phyloP scores from a whole-genome alignment of 2,113 vertebrate species.

The Toxostoma redivivum region DNA sequence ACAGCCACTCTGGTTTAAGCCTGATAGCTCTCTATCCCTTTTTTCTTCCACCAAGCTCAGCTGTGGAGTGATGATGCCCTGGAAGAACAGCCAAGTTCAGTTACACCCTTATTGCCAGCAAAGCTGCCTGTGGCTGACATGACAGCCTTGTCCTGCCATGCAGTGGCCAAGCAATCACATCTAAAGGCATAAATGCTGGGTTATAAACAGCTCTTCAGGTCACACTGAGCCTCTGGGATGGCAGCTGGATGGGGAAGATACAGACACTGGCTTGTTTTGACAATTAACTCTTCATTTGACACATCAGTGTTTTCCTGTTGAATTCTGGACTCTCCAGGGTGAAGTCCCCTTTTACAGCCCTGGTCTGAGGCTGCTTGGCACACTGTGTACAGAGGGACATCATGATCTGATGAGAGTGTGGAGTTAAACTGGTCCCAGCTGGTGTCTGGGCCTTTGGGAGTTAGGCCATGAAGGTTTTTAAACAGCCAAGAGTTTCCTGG shows the following conservation, averaged over 20 bases:
- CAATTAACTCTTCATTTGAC: background rate
- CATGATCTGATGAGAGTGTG: background rate
- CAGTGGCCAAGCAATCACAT: background rate
- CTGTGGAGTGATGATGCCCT: background rate
- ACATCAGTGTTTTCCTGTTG: background rate
- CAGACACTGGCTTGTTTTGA: background rate
- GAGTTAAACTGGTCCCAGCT: background rate
- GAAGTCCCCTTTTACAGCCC: background rate
- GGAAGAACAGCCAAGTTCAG: background rate
- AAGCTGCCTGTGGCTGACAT: rapidly evolving
- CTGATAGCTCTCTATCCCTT: background rate
- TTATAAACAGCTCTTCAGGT: background rate
- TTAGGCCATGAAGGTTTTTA: background rate
- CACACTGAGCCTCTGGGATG: background rate
- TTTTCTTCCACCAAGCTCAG: background rate
- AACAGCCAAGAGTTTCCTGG: background rate
- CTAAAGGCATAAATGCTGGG: background rate
- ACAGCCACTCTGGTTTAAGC: background rate
- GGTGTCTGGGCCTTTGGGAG: background rate
- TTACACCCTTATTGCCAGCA: background rate
- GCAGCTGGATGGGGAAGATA: background rate
- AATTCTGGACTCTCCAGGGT: background rate
- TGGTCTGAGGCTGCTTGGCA: background rate
- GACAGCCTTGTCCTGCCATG: background rate
- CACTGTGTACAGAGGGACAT: background rate